Conservation (phyloP, 2,113 vertebrate species). For the Pyxicephalus adspersus region DNA sequence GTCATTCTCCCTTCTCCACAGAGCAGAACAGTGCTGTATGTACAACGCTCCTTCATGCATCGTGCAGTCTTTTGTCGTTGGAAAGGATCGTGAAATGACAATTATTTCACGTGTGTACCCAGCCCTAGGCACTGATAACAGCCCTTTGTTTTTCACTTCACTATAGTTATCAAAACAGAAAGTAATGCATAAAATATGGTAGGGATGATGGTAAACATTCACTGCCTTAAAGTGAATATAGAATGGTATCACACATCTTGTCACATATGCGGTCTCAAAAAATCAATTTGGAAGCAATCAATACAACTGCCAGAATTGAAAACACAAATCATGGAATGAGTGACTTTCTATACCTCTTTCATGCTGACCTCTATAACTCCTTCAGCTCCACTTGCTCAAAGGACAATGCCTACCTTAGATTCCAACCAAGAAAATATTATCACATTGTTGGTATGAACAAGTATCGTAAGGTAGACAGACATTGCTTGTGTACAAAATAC, state of each 20-base stretch:
- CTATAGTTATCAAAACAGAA: too few relatives aligned
- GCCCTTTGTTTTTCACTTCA: too few relatives aligned
- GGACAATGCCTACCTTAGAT: slow-evolving; percentile 14
- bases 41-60: too few relatives aligned
- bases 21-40: too few relatives aligned
- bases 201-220: too few relatives aligned
- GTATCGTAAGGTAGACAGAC: neutral
- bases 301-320: slow-evolving; percentile 65
- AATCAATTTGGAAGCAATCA: slow-evolving; percentile 64
- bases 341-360: slow-evolving; percentile 64
- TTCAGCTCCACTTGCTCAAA: slow-evolving; percentile 41
- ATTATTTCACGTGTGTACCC: too few relatives aligned
- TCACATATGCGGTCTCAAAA: slow-evolving; percentile 56
- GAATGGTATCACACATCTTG: slow-evolving; percentile 55
- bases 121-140: too few relatives aligned
- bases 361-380: slow-evolving; percentile 61
- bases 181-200: too few relatives aligned
- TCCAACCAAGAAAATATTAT: slow-evolving; percentile 7
- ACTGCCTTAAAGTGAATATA: slow-evolving; percentile 53
- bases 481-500: neutral
- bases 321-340: slow-evolving; percentile 60
- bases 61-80: too few relatives aligned
- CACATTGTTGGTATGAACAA: neutral
- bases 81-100: too few relatives aligned
- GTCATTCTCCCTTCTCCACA: too few relatives aligned